Evolutionary conservation across 2,888 invertebrate species (phyloP), one percentile per base, ranked within the genome.

Genomic region (Tryphoninae sp.): DNA sequence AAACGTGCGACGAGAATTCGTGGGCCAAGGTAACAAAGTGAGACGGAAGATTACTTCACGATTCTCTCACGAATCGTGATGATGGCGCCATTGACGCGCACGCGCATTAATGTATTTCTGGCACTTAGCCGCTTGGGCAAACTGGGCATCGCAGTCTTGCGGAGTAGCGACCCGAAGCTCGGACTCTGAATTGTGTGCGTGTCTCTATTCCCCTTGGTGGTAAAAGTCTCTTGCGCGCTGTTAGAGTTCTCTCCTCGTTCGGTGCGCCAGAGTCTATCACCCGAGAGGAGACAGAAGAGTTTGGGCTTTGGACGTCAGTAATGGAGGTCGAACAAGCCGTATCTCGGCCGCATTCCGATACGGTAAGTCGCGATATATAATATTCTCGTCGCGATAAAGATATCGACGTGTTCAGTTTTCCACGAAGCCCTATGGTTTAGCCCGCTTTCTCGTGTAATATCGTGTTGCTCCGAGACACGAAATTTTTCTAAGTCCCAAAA

Each of bases 401-500:
- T 7, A 16, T 45, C 51, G 86, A 86, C 84, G 86, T 86, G 86
- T 80, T 83, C 79, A 86, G 87, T 87, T 84, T 78, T 76, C 53
- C 11, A 23, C 62, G 76, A 84, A 58, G 42, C 45, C 51, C n/a
- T 40, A 42, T 51, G 33, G 68, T 84, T 89, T 86, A 9, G 73
- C 74, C 84, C 86, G 86, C 93, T 93, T 93, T 92, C 93, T 94
- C 92, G 93, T 94, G 93, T 89, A 92, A 91, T 89, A 88, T 89
- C 89, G 90, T 89, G 81, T 90, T 23, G 75, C 80, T 83, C 87
- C 91, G 91, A 91, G 93, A 92, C 88, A 89, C 91, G 92, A 93
- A 94, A 94, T 92, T 94, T 94, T 94, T 94, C 94, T 94, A 96
- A 96, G 96, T 96, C 96, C 95, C 95, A 96, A 96, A 95, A 96